phyloP scores from a whole-genome alignment of 2,888 invertebrate genomes.

The Sericinus montela region DNA sequence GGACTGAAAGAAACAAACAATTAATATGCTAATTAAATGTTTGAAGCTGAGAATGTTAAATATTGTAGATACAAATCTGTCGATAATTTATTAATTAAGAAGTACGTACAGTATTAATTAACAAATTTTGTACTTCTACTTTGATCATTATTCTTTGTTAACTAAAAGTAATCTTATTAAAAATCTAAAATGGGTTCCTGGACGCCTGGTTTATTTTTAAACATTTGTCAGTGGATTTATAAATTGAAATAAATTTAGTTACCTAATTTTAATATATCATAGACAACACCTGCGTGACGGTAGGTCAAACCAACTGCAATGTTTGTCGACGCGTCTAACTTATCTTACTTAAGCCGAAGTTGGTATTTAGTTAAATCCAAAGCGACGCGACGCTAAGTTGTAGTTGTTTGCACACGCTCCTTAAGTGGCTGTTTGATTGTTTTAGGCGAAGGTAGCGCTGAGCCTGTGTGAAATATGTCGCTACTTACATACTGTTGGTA shows the following conservation, averaged over 20 bases:
- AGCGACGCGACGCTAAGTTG: constrained; percentile 43
- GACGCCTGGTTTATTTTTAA: too few relatives aligned
- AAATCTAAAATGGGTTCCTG: too few relatives aligned
- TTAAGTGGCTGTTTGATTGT: constrained; percentile 70
- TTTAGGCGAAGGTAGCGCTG: constrained; percentile 70
- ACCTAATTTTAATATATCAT: too few relatives aligned
- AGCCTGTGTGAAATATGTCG: constrained; percentile 72
- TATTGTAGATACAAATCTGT: constrained; percentile 38
- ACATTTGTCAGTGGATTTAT: too few relatives aligned
- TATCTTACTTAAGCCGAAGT: constrained; percentile 70
- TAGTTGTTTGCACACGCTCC: constrained; percentile 43
- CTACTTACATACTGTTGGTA: constrained; percentile 58
- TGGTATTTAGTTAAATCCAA: constrained; percentile 74
- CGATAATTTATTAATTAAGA: too few relatives aligned
- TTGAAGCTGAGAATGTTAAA: constrained; percentile 33
- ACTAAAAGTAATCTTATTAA: neutral
- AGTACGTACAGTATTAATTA: constrained; percentile 39
- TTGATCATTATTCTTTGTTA: neutral
- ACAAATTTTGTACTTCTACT: constrained; percentile 29
- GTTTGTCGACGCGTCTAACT: constrained; percentile 38
- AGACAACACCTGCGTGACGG: neutral
- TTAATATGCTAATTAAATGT: constrained; percentile 41
- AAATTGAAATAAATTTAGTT: too few relatives aligned
- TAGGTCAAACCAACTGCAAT: constrained; percentile 5
- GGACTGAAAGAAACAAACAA: neutral